Conservation (phyloP, 2,888 invertebrate species). For the Phymatocera aterrima region DNA sequence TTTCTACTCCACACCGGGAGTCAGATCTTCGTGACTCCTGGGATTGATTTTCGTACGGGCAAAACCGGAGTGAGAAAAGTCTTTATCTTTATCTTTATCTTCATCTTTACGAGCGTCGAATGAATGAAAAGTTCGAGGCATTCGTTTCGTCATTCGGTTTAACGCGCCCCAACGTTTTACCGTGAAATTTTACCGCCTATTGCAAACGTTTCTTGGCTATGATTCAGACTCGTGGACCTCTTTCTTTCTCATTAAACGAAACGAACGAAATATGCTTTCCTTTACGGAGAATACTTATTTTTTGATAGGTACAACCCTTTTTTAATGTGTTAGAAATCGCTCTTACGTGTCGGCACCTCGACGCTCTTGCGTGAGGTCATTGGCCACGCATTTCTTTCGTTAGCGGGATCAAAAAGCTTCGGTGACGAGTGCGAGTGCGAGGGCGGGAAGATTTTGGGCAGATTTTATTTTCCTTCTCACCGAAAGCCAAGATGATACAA, state of each 20-base stretch:
- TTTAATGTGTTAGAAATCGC: not conserved
- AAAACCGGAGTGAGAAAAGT: not conserved
- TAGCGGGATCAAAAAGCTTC: not conserved
- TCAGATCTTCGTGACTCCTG: slow-evolving; percentile 8
- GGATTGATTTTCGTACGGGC: slow-evolving; percentile 32
- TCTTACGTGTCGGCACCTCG: too few relatives aligned
- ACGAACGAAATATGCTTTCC: not conserved
- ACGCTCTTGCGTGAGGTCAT: not conserved
- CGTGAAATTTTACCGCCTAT: slow-evolving; percentile 10
- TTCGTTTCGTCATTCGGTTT: slow-evolving; percentile 31
- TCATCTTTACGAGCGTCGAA: slow-evolving; percentile 28
- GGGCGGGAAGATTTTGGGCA: not conserved
- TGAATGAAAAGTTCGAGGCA: slow-evolving; percentile 36
- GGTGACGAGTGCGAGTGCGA: not conserved
- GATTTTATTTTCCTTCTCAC: not conserved
- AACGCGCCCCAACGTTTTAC: not conserved
- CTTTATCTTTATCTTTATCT: slow-evolving; percentile 36
- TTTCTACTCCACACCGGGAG: not conserved
- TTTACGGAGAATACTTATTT: too few relatives aligned
- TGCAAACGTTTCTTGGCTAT: slow-evolving; percentile 23
- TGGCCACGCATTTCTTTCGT: not conserved
- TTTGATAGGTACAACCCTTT: not conserved
- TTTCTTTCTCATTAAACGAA: not conserved
- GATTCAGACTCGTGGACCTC: not conserved
- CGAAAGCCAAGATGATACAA: slow-evolving; percentile 16